Evolutionary conservation across 2,888 invertebrate species (phyloP).

Genomic region (Protophormia terraenovae): DNA sequence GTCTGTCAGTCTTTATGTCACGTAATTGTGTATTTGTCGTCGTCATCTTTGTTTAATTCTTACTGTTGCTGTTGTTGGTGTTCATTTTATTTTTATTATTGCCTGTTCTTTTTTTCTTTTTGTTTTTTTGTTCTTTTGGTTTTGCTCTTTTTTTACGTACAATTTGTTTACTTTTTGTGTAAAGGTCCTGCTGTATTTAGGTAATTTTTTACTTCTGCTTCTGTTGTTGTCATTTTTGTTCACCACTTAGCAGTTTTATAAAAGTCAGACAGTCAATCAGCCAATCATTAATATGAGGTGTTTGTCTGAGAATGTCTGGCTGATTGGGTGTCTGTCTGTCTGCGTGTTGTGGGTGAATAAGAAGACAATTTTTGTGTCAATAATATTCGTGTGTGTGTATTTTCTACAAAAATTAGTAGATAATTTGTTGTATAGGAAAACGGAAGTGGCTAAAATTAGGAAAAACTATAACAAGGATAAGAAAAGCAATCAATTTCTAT

Average conservation of each 20-base stretch:
- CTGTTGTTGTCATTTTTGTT: conserved; percentile 4
- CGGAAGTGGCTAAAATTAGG: background rate
- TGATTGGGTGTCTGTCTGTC: background rate
- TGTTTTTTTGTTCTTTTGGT: too few relatives aligned
- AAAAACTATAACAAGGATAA: background rate
- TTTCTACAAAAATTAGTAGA: background rate
- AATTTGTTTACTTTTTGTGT: background rate
- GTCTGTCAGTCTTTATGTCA: conserved; percentile 50
- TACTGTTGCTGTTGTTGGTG: background rate
- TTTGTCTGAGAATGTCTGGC: conserved; percentile 74
- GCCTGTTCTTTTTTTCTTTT: background rate
- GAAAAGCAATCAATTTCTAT: background rate
- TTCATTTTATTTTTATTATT: conserved; percentile 33
- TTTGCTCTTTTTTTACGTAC: background rate
- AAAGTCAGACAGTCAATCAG: conserved; percentile 73
- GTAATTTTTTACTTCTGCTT: background rate
- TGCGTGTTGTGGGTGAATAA: too few relatives aligned
- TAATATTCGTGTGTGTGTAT: background rate
- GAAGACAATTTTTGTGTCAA: conserved; percentile 34
- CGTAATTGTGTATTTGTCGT: conserved; percentile 31
- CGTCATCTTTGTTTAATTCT: conserved; percentile 47
- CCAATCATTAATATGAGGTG: conserved; percentile 76
- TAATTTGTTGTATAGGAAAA: conserved; percentile 4
- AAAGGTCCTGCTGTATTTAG: conserved; percentile 23
- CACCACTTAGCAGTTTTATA: conserved; percentile 68